Base-by-base conservation (phyloP, 1,140 invertebrate genomes). In the Hestina assimilis region DNA sequence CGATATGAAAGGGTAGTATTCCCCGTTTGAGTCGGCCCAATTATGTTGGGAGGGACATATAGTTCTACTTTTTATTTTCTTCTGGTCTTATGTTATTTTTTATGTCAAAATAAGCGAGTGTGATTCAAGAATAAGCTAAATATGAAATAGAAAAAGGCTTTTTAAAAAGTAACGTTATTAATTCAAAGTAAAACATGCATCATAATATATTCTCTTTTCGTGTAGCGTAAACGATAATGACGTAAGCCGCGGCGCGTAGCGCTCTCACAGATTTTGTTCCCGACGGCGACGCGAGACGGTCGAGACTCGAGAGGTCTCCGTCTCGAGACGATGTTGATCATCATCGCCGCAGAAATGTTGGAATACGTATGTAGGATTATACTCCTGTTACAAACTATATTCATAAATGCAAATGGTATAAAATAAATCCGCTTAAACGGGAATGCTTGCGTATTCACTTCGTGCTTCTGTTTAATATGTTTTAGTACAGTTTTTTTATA, bases 321-420 rank as follows among this genome's bases (percentile, higher is more conserved):
- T 48, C 45, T 48, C 29, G 20, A 48, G 45, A 11, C 45, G 45
- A 28, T 48, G 45, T 35, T 48, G 45, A 48, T 48, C 45, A 15
- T 20, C 31, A 48, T n/a, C 45, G 31, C 11, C 28, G 17, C 20
- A 19, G 33, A 38, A 38, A 19, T 7, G 15, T 17, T 19, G 33
- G n/a, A n/a, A 28, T 19, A 17, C n/a, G 33, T 3, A 19, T 5
- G 31, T 35, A 38, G 1, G 33, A 4, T 35, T 17, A 7, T 4
- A 15, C 14, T 35, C n/a, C n/a, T 28, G 8, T n/a, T 3, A 3
- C 24, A 28, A 28, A n/a, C n/a, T n/a, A n/a, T n/a, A n/a, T n/a
- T n/a, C n/a, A n/a, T n/a, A n/a, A n/a, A n/a, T n/a, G n/a, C n/a
- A n/a, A n/a, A n/a, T n/a, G n/a, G n/a, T n/a, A n/a, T n/a, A n/a